Evolutionary conservation across 2,113 vertebrate genomes (phyloP).

Genomic region (Parotia lawesii): DNA sequence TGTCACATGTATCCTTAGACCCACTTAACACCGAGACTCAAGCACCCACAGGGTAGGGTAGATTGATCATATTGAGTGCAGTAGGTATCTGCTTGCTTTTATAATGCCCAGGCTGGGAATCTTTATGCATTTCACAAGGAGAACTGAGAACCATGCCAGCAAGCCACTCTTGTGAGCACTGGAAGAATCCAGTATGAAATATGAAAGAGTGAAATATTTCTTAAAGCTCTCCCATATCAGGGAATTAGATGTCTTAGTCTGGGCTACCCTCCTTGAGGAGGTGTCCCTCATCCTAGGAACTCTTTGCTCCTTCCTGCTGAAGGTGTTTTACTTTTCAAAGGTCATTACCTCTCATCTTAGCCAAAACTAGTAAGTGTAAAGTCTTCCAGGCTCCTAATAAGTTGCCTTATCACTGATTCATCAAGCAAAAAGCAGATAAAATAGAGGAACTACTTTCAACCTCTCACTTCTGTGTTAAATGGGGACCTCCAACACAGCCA

Average conservation of each 20-base stretch:
- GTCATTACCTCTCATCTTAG: background rate
- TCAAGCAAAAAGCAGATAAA: background rate
- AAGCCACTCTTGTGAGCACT: background rate
- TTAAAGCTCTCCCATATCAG: background rate
- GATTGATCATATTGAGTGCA: background rate
- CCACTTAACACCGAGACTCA: background rate
- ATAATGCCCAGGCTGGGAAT: background rate
- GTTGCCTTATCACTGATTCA: background rate
- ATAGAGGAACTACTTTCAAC: background rate
- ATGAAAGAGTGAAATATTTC: background rate
- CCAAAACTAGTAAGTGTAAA: background rate
- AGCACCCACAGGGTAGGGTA: background rate
- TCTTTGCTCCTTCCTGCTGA: background rate
- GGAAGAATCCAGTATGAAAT: background rate
- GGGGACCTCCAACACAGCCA: background rate
- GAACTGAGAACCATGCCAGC: background rate
- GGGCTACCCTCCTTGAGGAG: background rate
- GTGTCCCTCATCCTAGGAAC: background rate
- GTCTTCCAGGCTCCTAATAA: background rate
- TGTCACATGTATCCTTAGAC: background rate
- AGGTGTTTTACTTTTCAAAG: background rate
- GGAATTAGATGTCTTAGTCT: background rate
- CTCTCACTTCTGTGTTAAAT: background rate
- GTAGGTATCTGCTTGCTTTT: background rate
- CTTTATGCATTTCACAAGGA: background rate